Percentiles rank a stretch among this genome's conserved stretches.
These are phyloP conservation scores for Liolophura sinensis DNA, from an alignment of 1,140 invertebrate genomes.

Conservation along the genomic window DNA sequence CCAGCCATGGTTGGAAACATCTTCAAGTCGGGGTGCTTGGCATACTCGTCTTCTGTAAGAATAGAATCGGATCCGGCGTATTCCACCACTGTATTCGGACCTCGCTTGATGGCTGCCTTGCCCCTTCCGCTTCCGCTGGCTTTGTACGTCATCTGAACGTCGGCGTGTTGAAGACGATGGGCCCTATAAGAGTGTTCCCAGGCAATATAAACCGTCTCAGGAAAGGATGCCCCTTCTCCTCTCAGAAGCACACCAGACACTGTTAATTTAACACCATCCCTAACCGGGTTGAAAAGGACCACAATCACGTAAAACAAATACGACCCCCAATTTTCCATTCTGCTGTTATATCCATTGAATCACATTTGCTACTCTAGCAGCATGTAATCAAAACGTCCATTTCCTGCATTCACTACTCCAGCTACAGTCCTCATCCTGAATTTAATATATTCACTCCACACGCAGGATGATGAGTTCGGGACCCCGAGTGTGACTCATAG, in stretches of 20 bases:
- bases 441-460: no score
- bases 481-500: no score
- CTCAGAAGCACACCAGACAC: constrained; percentile 1
- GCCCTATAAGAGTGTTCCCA: constrained; percentile 19
- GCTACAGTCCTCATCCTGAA: no score
- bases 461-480: no score
- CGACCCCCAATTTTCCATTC: no score
- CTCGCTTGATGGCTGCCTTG: constrained; percentile 18
- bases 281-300: no score
- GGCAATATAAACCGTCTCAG: constrained; percentile 17
- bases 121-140: constrained; percentile 28
- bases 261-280: not conserved
- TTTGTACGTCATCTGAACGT: constrained; percentile 28
- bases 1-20: constrained; percentile 40
- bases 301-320: no score
- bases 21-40: constrained; percentile 24
- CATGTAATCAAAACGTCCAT: no score
- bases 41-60: constrained; percentile 10
- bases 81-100: constrained; percentile 15
- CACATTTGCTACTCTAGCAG: no score
- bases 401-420: no score
- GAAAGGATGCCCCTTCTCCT: constrained; percentile 24
- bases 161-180: not conserved
- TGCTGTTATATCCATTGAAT: no score
- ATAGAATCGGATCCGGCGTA: constrained; percentile 35